Base-by-base conservation (phyloP, 2,888 invertebrate genomes). In the Octodonta nipae region DNA sequence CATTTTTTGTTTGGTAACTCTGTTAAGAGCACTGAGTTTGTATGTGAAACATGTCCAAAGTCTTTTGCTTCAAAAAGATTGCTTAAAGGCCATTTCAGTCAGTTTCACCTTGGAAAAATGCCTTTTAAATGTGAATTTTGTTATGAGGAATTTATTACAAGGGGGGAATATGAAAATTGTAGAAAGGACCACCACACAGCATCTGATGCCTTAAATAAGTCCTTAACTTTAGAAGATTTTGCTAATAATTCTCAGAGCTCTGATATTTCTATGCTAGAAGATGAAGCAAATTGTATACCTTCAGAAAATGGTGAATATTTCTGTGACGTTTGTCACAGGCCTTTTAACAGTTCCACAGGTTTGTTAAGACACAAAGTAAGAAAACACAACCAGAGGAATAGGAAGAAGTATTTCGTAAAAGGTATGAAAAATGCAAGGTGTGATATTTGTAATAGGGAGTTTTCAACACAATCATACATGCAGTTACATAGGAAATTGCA, bases 391-490 rank as follows among this genome's bases (percentile, higher is more conserved):
- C 52, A 54, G 36, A 52, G 49, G 36, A 53, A 48, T 32, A 50
- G 51, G 26, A 55, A 55, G 37, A 56, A 56, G 33, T 59, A 58
- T 40, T 60, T 58, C 34, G 51, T 58, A 11, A 61, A 60, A 38
- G 60, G 60, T 4, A 55, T 56, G 58, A 61, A 61, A 34, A 57
- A 55, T 38, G 60, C 58, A 3, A 51, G 42, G 38, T 61, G 61
- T 47, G 55, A 58, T 47, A 58, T 60, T 39, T 61, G 61, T 36
- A 55, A 59, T 31, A 44, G 56, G 11, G 56, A 55, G 31, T 60
- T 61, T 36, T 60, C 59, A 5, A 60, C 60, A 4, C 53, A 54
- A 32, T 56, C 57, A 1, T 59, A 60, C 37, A 51, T 61, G 51
- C 55, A 57, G 38, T 36, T 56, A 15, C 61, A 61, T 42, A 49